These are phyloP conservation scores for Meriones psammophilus DNA, from an alignment of 2,797 vertebrate species.

Conservation along the genomic window DNA sequence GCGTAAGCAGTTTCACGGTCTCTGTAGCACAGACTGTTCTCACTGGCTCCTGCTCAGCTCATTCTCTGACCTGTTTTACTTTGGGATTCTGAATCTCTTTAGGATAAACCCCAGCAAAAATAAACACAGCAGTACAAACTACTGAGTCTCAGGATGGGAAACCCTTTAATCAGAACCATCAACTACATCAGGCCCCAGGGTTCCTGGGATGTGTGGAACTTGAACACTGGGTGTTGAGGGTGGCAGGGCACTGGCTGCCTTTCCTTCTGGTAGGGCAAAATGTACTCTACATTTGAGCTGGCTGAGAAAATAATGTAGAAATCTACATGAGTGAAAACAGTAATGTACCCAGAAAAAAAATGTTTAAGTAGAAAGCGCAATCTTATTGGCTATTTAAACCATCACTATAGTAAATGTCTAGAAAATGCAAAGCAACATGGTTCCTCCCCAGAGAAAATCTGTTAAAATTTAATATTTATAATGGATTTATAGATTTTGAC, in stretches of 20 bases:
- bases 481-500: not conserved
- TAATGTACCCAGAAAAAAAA: not conserved
- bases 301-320: not conserved
- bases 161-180: not conserved
- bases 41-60: not conserved
- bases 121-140: not conserved
- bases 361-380: not conserved
- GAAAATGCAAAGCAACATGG: slow-evolving; percentile 1
- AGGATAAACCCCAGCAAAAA: slow-evolving; percentile 70
- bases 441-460: not conserved
- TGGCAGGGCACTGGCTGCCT: not conserved
- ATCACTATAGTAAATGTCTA: not conserved
- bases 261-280: not conserved
- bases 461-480: not conserved
- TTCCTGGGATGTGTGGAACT: not conserved
- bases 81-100: slow-evolving; percentile 65
- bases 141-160: not conserved
- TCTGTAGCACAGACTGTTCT: slow-evolving; percentile 12
- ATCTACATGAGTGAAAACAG: not conserved
- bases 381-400: not conserved
- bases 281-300: slow-evolving; percentile 21
- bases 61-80: slow-evolving; percentile 54
- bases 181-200: not conserved
- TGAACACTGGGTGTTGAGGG: not conserved
- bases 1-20: slow-evolving; percentile 3